These are phyloP conservation scores for Salticus scenicus DNA, from an alignment of 2,888 invertebrate species.

Conservation along the genomic window DNA sequence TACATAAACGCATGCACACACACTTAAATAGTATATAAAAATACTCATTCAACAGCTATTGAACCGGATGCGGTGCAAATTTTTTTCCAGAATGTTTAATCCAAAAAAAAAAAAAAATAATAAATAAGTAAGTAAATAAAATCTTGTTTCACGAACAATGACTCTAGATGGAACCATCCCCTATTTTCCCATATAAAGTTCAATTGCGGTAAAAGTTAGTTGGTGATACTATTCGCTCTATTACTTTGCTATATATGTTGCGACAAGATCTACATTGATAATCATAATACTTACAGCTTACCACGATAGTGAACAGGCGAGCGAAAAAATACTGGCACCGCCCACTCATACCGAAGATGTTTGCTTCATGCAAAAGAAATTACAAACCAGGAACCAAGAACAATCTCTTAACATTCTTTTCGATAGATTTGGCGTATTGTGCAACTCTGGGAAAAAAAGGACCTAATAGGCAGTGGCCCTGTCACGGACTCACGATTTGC, in stretches of 20 bases:
- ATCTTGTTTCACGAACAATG: conserved; percentile 34
- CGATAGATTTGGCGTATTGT: conserved; percentile 23
- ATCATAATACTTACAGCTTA: conserved; percentile 53
- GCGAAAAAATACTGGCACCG: conserved; percentile 58
- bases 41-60: conserved; percentile 57
- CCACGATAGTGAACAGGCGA: conserved; percentile 55
- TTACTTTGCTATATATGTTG: conserved; percentile 47
- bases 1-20: too few relatives aligned
- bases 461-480: conserved; percentile 58
- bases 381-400: conserved; percentile 44
- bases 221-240: conserved; percentile 39
- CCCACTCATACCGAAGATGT: conserved; percentile 57
- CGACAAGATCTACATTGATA: conserved; percentile 63
- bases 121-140: conserved; percentile 40
- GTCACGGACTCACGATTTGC: conserved; percentile 63
- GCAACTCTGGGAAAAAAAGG: conserved; percentile 50
- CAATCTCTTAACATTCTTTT: conserved; percentile 37
- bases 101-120: too few relatives aligned
- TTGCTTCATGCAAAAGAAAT: conserved; percentile 52
- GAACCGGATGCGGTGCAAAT: conserved; percentile 48
- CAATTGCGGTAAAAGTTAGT: background rate
- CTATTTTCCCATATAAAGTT: background rate
- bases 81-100: conserved; percentile 5
- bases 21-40: too few relatives aligned
- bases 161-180: conserved; percentile 34